Evolutionary conservation across 2,888 invertebrate species (phyloP).

Genomic region (Tetragonisca angustula): DNA sequence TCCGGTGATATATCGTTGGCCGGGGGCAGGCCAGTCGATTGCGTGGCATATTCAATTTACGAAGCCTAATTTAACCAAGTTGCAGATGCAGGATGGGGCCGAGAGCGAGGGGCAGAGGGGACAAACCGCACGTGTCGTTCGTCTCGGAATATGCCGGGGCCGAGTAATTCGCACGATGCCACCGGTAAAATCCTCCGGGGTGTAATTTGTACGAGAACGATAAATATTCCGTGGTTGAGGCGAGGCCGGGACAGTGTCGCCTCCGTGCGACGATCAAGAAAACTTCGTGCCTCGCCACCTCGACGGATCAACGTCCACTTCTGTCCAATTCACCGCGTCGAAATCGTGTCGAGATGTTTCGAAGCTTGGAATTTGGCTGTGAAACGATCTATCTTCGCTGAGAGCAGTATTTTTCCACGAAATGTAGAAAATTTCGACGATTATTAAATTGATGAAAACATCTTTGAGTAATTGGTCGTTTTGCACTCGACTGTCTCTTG

Average conservation of each 20-base stretch:
- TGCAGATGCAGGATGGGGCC: constrained; percentile 38
- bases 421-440: too few species aligned
- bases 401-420: too few species aligned
- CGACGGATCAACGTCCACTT: constrained; percentile 65
- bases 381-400: too few species aligned
- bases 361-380: too few species aligned
- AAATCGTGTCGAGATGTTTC: too few species aligned
- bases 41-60: constrained; percentile 63
- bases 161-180: constrained; percentile 19
- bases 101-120: constrained; percentile 14
- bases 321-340: background rate
- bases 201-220: constrained; percentile 43
- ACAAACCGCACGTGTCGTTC: constrained; percentile 55
- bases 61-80: constrained; percentile 60
- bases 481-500: too few species aligned
- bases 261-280: constrained; percentile 66
- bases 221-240: constrained; percentile 48
- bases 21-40: constrained; percentile 38
- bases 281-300: constrained; percentile 65
- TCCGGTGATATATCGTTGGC: constrained; percentile 45
- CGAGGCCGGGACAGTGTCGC: constrained; percentile 68
- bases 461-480: too few species aligned
- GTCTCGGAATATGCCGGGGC: constrained; percentile 47
- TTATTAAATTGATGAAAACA: too few species aligned
- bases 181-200: constrained; percentile 36